A percentile compares a stretch with the other conserved stretches of the same genome.
Conservation (phyloP, 1,140 invertebrate genomes). For the Sarcophaga peregrina region DNA sequence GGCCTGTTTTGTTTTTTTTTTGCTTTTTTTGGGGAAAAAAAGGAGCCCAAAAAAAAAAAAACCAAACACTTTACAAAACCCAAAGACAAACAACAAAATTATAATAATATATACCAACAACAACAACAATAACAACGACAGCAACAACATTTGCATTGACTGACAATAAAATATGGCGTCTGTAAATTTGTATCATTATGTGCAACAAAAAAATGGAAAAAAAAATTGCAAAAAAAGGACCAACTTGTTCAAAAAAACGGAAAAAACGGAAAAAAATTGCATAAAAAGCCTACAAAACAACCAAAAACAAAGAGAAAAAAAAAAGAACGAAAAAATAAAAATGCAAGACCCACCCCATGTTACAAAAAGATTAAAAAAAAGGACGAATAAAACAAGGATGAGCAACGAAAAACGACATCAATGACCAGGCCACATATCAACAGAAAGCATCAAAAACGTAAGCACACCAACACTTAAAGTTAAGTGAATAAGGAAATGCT, state of each 20-base stretch:
- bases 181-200: slow-evolving; percentile 26
- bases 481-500: slow-evolving; percentile 25
- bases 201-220: slow-evolving; percentile 9
- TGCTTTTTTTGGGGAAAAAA: neutral
- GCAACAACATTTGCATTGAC: neutral
- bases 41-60: neutral
- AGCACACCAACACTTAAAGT: slow-evolving; percentile 53
- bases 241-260: slow-evolving; percentile 16
- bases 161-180: slow-evolving; percentile 42
- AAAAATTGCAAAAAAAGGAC: neutral
- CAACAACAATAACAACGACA: slow-evolving; percentile 6
- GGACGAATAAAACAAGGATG: neutral
- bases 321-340: slow-evolving; percentile 23
- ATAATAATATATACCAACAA: slow-evolving; percentile 34
- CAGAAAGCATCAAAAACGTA: slow-evolving; percentile 64
- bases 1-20: slow-evolving; percentile 12
- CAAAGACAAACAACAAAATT: slow-evolving; percentile 34
- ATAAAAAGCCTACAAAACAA: neutral
- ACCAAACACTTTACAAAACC: slow-evolving; percentile 9
- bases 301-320: slow-evolving; percentile 1
- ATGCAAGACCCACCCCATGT: slow-evolving; percentile 8
- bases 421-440: slow-evolving; percentile 47
- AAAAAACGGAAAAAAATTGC: neutral
- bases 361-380: neutral
- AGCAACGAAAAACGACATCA: slow-evolving; percentile 35